Percentiles rank a stretch among this genome's conserved stretches.
Conservation (phyloP, 2,113 vertebrate species). For the Melanerpes aurifrons region DNA sequence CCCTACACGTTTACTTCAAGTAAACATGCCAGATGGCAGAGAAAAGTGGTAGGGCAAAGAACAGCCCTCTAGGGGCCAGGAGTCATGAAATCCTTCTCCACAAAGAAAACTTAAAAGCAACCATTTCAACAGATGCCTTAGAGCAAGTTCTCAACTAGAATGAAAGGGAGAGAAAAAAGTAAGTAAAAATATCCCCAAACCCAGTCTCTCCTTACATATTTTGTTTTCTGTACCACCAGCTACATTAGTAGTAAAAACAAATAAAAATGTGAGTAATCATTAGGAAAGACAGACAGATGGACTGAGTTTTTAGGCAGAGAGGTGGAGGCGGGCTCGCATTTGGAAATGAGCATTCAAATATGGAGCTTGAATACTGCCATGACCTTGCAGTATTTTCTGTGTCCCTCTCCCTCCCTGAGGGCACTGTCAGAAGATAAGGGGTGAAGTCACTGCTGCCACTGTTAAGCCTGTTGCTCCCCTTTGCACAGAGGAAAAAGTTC, state of each 20-base stretch:
- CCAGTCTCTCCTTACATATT: slow-evolving; percentile 5
- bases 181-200: not conserved
- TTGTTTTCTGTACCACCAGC: slow-evolving; percentile 56
- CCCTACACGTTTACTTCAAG: slow-evolving; percentile 78
- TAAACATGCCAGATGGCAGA: slow-evolving; percentile 84
- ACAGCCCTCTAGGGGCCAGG: slow-evolving; percentile 55
- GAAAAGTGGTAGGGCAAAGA: slow-evolving; percentile 78
- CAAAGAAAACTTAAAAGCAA: slow-evolving; percentile 76
- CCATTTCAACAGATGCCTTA: slow-evolving; percentile 68
- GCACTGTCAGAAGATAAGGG: not conserved
- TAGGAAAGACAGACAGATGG: slow-evolving; percentile 70
- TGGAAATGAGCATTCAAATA: slow-evolving; percentile 19
- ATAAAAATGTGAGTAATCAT: slow-evolving; percentile 51
- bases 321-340: slow-evolving; percentile 9
- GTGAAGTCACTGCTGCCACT: not conserved
- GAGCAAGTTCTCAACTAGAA: slow-evolving; percentile 57
- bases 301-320: slow-evolving; percentile 33
- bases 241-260: slow-evolving; percentile 43
- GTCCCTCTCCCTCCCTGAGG: not conserved
- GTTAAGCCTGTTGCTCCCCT: fast-evolving
- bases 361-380: not conserved
- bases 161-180: not conserved
- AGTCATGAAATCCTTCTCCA: slow-evolving; percentile 73
- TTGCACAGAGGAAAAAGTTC: not conserved
- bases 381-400: not conserved